These are phyloP conservation scores for Pegoplata infirma DNA, from an alignment of 2,888 invertebrate genomes.

Conservation along the genomic window DNA sequence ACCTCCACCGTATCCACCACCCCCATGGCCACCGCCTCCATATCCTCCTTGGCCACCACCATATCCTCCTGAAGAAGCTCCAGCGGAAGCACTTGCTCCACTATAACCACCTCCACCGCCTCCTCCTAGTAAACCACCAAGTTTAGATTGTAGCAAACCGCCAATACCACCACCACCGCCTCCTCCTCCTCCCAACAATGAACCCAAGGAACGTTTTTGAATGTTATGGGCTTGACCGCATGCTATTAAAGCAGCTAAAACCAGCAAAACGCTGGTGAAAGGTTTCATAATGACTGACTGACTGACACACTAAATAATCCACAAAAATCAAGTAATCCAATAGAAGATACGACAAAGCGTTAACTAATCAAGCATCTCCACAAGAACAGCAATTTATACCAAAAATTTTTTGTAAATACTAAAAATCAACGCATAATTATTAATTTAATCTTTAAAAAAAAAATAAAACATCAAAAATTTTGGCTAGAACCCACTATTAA, in stretches of 20 bases:
- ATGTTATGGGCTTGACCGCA: slow-evolving; percentile 65
- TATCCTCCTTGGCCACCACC: not conserved
- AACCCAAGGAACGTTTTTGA: slow-evolving; percentile 67
- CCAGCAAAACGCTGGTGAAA: slow-evolving; percentile 69
- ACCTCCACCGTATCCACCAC: not conserved
- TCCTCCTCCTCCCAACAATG: slow-evolving; percentile 56
- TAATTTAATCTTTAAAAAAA: slow-evolving; percentile 1
- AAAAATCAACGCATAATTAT: slow-evolving; percentile 22
- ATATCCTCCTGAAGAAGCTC: not conserved
- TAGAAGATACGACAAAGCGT: slow-evolving; percentile 1
- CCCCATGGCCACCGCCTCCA: not conserved
- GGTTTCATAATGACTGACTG: slow-evolving; percentile 69
- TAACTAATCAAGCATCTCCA: slow-evolving; percentile 31
- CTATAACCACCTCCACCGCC: slow-evolving; percentile 27
- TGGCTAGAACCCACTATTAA: slow-evolving; percentile 11
- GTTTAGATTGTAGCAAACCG: no score
- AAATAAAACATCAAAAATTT: not conserved
- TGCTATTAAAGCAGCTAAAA: slow-evolving; percentile 68
- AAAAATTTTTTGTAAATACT: slow-evolving; percentile 22
- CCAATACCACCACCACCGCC: slow-evolving; percentile 51
- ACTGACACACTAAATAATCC: slow-evolving; percentile 5
- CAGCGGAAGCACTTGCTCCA: no score
- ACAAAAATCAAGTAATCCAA: slow-evolving; percentile 41
- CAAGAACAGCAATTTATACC: slow-evolving; percentile 47
- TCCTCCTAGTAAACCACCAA: not conserved